Percentiles rank a stretch among this genome's conserved stretches.
These are phyloP conservation scores for Pomacea canaliculata DNA, from an alignment of 2,888 invertebrate species.

Conservation along the genomic window DNA sequence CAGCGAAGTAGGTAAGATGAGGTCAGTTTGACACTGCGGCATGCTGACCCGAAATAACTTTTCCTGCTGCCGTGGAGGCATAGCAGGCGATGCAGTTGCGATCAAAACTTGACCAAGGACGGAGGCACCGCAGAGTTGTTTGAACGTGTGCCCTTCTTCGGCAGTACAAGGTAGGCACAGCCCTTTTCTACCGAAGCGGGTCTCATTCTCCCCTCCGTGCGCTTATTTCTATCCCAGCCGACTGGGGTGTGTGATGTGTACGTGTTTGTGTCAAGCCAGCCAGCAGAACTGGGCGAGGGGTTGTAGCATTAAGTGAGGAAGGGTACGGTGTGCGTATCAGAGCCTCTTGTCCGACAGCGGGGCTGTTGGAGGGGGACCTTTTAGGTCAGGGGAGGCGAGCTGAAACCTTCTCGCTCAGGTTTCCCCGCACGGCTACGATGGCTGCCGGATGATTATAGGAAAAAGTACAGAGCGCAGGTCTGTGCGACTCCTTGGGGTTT, in stretches of 20 bases:
- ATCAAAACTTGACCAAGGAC: conserved; percentile 12
- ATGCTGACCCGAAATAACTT: conserved; percentile 39
- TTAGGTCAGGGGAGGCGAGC: conserved; percentile 10
- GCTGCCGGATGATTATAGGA: too few species aligned
- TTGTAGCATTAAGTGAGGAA: neutral
- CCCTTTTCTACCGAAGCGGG: neutral
- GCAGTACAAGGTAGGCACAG: neutral
- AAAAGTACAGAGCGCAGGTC: too few species aligned
- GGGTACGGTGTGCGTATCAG: neutral
- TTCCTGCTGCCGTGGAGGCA: conserved; percentile 17
- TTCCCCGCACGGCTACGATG: too few species aligned
- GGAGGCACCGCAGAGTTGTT: neutral
- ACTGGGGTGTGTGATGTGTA: neutral
- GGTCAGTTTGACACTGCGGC: conserved; percentile 39
- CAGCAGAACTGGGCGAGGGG: neutral
- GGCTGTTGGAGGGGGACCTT: neutral
- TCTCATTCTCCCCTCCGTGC: too few species aligned
- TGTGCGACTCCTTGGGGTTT: too few species aligned
- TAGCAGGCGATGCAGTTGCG: conserved; percentile 16
- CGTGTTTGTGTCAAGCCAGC: conserved; percentile 19
- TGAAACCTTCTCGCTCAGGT: neutral
- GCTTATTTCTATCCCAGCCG: too few species aligned
- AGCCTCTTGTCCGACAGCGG: conserved; percentile 8
- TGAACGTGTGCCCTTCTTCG: conserved; percentile 3
- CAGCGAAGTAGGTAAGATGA: conserved; percentile 36